Evolutionary conservation across 2,113 vertebrate genomes (phyloP).

Genomic region (Gobiocypris rarus): DNA sequence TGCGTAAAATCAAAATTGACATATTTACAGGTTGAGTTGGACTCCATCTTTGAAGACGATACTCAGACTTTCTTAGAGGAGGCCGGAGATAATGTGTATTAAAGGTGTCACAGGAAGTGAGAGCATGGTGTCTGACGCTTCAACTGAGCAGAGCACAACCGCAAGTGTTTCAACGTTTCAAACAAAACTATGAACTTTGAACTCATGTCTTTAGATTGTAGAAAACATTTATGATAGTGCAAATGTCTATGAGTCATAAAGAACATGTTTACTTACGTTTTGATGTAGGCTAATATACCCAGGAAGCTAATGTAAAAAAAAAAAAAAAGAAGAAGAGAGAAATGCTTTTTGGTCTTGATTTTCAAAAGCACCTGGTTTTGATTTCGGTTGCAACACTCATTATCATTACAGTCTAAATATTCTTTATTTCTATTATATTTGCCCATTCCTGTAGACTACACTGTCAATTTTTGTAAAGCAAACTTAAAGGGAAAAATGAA

Average conservation of each 20-base stretch:
- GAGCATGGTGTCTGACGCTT: not conserved
- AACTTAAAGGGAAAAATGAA: no score
- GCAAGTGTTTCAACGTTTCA: not conserved
- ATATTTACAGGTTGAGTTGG: not conserved
- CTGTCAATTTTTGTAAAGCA: no score
- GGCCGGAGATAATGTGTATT: no score
- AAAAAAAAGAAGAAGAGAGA: not conserved
- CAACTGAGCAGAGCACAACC: no score
- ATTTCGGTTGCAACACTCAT: no score
- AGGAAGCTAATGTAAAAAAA: not conserved
- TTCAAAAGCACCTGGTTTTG: no score
- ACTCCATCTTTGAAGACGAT: not conserved
- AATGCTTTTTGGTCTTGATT: no score
- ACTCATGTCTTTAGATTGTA: no score
- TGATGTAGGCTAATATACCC: not conserved
- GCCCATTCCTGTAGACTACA: not conserved
- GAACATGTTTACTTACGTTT: not conserved
- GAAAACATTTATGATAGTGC: no score
- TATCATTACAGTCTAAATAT: not conserved
- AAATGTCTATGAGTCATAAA: not conserved
- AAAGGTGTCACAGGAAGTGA: constrained; percentile 1
- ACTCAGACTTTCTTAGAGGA: not conserved
- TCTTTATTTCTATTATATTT: not conserved
- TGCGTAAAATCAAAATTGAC: constrained; percentile 61
- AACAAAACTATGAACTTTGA: not conserved